Percentiles rank a stretch among this genome's conserved stretches.
Conservation (phyloP, 2,797 vertebrate species). For the Lindbergichthys nudifrons region DNA sequence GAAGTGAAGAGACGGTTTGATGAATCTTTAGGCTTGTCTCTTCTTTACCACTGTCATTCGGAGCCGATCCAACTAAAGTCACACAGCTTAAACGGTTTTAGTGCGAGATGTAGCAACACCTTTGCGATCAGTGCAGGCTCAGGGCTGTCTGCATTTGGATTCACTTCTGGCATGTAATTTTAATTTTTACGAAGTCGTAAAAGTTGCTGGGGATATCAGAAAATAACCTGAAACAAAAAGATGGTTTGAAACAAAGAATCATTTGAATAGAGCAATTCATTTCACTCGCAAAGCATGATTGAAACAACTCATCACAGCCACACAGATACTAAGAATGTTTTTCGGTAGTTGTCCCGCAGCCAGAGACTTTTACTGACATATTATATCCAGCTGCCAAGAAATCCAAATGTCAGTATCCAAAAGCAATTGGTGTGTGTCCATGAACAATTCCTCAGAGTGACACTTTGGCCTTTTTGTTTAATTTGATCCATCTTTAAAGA, state of each 20-base stretch:
- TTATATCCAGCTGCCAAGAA: slow-evolving; percentile 53
- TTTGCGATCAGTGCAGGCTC: slow-evolving; percentile 34
- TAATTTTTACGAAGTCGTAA: slow-evolving; percentile 53
- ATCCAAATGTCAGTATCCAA: slow-evolving; percentile 35
- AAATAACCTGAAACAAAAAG: slow-evolving; percentile 43
- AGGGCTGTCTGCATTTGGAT: slow-evolving; percentile 40
- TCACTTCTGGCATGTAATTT: slow-evolving; percentile 45
- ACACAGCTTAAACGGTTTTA: slow-evolving; percentile 26
- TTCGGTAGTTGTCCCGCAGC: slow-evolving; percentile 39
- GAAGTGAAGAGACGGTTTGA: neutral
- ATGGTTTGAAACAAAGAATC: slow-evolving; percentile 38
- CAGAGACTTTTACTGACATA: slow-evolving; percentile 33
- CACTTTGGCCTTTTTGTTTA: slow-evolving; percentile 16
- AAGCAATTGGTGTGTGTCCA: slow-evolving; percentile 21
- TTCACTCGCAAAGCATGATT: slow-evolving; percentile 52
- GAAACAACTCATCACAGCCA: slow-evolving; percentile 48
- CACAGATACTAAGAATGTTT: slow-evolving; percentile 33
- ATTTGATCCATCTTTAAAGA: neutral
- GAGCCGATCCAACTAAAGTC: slow-evolving; percentile 7
- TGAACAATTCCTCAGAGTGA: slow-evolving; percentile 3
- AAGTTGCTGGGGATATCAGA: slow-evolving; percentile 56
- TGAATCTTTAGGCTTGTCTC: slow-evolving; percentile 8
- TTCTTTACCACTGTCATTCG: neutral
- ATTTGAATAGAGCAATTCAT: slow-evolving; percentile 55
- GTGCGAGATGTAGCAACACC: slow-evolving; percentile 20